These are phyloP conservation scores for Trachurus trachurus DNA, from an alignment of 2,797 vertebrate species.

Conservation along the genomic window DNA sequence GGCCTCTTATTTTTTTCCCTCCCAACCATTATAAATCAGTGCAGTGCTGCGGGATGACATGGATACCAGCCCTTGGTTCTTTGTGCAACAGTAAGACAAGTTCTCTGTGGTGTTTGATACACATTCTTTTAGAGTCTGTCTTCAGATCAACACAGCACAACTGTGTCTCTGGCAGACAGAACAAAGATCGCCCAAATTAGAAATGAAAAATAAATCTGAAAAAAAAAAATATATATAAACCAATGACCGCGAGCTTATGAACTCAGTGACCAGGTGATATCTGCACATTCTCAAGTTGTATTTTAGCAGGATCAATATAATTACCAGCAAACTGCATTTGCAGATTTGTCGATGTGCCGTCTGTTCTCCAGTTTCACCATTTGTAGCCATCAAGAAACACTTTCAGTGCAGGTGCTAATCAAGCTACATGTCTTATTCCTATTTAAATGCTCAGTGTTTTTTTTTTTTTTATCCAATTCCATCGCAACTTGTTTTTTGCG, in stretches of 20 bases:
- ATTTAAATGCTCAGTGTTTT: conserved; percentile 35
- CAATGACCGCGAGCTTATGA: conserved; percentile 15
- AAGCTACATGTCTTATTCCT: conserved; percentile 39
- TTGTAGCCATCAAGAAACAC: conserved; percentile 47
- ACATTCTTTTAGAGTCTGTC: conserved; percentile 58
- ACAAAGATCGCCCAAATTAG: conserved; percentile 64
- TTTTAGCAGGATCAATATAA: conserved; percentile 46
- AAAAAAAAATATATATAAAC: conserved; percentile 20
- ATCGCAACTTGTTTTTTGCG: conserved; percentile 21
- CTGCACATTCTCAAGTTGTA: conserved; percentile 29
- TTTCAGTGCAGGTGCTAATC: conserved; percentile 36
- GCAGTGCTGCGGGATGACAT: conserved; percentile 67
- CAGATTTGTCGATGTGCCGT: conserved; percentile 28
- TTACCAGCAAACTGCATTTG: conserved; percentile 41
- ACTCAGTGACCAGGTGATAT: conserved; percentile 30
- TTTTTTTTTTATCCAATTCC: conserved; percentile 1
- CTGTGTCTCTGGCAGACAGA: conserved; percentile 56
- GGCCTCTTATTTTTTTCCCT: conserved; percentile 60
- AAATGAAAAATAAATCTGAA: conserved; percentile 56
- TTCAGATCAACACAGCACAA: conserved; percentile 66
- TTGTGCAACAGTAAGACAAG: conserved; percentile 60
- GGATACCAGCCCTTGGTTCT: conserved; percentile 64
- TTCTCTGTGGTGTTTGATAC: conserved; percentile 71
- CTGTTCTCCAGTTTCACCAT: conserved; percentile 46
- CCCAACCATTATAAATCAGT: conserved; percentile 76